A percentile compares a stretch with the other conserved stretches of the same genome.
Evolutionary conservation across 1,140 invertebrate genomes (phyloP).

Genomic region (Akabosia matsudoensis): DNA sequence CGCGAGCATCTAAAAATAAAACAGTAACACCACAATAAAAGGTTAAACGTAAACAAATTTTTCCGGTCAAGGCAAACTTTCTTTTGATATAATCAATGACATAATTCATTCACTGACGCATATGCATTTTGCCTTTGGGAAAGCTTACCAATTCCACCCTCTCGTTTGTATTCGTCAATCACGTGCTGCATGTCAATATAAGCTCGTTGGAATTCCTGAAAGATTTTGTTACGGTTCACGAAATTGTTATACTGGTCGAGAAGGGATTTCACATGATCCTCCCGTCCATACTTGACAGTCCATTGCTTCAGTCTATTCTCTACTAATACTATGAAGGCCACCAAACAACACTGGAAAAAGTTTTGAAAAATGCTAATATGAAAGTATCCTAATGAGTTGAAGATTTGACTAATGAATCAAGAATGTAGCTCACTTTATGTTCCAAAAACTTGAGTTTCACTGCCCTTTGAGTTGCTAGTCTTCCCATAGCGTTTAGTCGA

Average conservation of each 20-base stretch:
- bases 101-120: background rate
- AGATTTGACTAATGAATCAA: no score
- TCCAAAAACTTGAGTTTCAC: conserved; percentile 82
- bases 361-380: background rate
- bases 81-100: no score
- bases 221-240: conserved; percentile 84
- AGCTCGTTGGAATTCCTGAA: conserved; percentile 90
- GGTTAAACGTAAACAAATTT: no score
- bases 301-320: conserved; percentile 83
- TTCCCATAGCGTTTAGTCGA: conserved; percentile 68
- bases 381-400: background rate
- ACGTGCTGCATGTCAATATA: conserved; percentile 81
- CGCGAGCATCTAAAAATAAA: conserved; percentile 65
- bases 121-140: background rate
- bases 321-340: conserved; percentile 82
- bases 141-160: conserved; percentile 68
- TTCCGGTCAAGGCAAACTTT: no score
- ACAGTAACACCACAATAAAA: conserved; percentile 37
- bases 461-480: conserved; percentile 69
- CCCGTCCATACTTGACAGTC: conserved; percentile 81
- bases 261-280: conserved; percentile 76
- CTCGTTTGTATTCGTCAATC: conserved; percentile 83
- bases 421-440: conserved; percentile 65
- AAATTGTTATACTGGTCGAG: conserved; percentile 86
- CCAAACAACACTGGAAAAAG: conserved; percentile 69